Evolutionary conservation across 2,888 invertebrate species (phyloP).

Genomic region (Azorinus chamasolen): DNA sequence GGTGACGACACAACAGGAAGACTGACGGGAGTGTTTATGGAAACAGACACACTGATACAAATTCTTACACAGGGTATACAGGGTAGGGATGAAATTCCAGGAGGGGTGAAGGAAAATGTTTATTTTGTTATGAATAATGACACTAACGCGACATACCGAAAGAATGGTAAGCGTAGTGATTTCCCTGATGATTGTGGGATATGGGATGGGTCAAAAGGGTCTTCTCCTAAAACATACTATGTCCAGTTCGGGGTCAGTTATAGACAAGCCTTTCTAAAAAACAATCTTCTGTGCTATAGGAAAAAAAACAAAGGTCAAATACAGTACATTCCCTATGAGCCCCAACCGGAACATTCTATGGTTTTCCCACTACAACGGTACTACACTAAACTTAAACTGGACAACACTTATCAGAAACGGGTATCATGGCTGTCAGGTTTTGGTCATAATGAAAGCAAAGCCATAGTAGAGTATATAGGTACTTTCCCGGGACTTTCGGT

Average conservation of each 20-base stretch:
- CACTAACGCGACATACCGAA: constrained; percentile 2
- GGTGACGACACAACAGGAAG: too few species aligned
- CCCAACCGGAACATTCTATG: too few species aligned
- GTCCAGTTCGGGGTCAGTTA: too few species aligned
- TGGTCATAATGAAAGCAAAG: constrained; percentile 9
- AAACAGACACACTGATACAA: too few species aligned
- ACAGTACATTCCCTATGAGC: not conserved
- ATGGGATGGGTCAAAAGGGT: constrained; percentile 1
- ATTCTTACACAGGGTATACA: not conserved
- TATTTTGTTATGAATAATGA: constrained; percentile 41
- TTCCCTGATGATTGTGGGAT: constrained; percentile 24
- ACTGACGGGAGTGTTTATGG: too few species aligned
- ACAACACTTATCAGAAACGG: constrained; percentile 37
- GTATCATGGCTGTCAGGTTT: constrained; percentile 44
- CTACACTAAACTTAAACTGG: too few species aligned
- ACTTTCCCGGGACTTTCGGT: constrained; percentile 24
- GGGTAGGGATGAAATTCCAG: constrained; percentile 20
- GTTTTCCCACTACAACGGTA: not conserved
- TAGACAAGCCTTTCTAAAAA: not conserved
- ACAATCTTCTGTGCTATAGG: not conserved
- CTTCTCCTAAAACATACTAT: too few species aligned
- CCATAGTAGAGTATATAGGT: constrained; percentile 6
- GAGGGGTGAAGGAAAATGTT: constrained; percentile 39
- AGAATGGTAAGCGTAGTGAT: not conserved
- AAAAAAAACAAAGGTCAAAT: not conserved